Evolutionary conservation across 2,797 vertebrate genomes (phyloP).

Genomic region (Avahi laniger): DNA sequence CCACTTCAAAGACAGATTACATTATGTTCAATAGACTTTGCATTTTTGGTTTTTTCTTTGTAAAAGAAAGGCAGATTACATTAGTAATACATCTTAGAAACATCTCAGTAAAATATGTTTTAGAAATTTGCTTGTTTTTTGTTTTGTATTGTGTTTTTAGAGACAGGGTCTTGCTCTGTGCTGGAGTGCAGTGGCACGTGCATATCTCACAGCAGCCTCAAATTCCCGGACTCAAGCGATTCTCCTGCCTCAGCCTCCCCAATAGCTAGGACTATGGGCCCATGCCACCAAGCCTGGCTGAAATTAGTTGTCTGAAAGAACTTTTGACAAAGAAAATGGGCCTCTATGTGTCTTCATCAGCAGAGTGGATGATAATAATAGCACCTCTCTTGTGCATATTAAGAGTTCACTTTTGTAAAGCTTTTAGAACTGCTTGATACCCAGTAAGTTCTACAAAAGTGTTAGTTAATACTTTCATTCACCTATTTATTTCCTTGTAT

Average conservation of each 20-base stretch:
- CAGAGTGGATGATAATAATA: background rate
- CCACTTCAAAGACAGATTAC: background rate
- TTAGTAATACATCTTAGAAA: background rate
- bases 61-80: conserved; percentile 7
- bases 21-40: background rate
- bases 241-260: background rate
- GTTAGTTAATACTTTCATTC: background rate
- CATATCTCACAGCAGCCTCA: background rate
- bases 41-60: background rate
- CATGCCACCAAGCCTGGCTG: no score
- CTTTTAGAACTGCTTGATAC: background rate
- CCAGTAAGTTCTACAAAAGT: background rate
- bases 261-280: background rate
- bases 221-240: background rate
- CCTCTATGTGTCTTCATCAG: background rate
- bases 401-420: background rate
- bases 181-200: background rate
- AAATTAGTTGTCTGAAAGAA: background rate
- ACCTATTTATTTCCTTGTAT: background rate
- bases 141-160: background rate
- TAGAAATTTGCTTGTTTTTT: background rate
- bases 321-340: background rate
- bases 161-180: background rate
- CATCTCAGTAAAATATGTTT: background rate
- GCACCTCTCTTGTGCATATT: background rate